Evolutionary conservation across 2,888 invertebrate genomes (phyloP).

Genomic region (Eupithecia centaureata): DNA sequence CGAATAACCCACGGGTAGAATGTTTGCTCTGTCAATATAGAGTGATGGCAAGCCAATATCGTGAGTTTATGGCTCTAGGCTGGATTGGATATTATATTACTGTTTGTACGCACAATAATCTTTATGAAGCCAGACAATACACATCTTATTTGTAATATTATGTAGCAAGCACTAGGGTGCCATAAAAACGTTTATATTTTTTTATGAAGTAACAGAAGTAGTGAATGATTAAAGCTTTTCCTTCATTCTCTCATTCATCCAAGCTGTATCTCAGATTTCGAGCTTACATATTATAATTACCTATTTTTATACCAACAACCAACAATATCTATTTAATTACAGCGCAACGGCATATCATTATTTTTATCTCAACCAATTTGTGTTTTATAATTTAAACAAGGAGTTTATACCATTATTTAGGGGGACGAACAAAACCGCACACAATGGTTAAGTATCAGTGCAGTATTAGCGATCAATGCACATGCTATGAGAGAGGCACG

Average conservation of each 20-base stretch:
- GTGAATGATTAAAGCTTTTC: not conserved
- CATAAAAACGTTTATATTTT: not conserved
- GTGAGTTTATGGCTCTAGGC: conserved; percentile 52
- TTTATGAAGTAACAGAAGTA: not conserved
- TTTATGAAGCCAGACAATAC: conserved; percentile 21
- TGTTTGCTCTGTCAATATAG: conserved; percentile 77
- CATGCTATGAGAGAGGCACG: conserved; percentile 83
- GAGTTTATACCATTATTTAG: conserved; percentile 54
- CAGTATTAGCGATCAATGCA: conserved; percentile 70
- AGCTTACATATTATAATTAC: not conserved
- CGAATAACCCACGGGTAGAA: conserved; percentile 56
- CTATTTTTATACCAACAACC: not conserved
- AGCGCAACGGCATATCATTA: not conserved
- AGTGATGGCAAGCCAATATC: conserved; percentile 68
- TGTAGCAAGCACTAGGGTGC: too few species aligned
- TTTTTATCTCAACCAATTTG: conserved; percentile 12
- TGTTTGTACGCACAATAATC: conserved; percentile 29
- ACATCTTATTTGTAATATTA: conserved; percentile 2
- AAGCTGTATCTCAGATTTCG: not conserved
- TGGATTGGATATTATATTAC: conserved; percentile 54
- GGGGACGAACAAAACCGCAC: conserved; percentile 59
- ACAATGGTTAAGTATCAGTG: conserved; percentile 64
- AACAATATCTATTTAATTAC: not conserved
- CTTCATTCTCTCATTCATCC: not conserved
- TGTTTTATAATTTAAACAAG: conserved; percentile 32